A percentile compares a stretch with the other conserved stretches of the same genome.
phyloP scores from a whole-genome alignment of 2,797 vertebrate species.

The Phylloscopus collybita region DNA sequence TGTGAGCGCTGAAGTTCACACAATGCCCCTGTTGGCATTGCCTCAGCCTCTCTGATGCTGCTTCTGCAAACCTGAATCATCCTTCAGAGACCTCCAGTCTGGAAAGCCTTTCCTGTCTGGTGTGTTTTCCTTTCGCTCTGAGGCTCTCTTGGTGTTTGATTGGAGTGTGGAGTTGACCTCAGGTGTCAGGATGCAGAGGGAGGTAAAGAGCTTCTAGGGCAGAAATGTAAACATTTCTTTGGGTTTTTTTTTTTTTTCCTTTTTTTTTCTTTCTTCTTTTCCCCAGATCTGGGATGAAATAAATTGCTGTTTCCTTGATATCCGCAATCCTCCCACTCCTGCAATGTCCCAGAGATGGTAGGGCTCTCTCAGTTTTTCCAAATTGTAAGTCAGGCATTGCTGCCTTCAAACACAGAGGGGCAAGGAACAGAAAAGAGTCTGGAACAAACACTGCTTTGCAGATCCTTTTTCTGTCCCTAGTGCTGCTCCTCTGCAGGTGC shows the following conservation, averaged over 20 bases:
- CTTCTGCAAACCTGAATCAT: neutral
- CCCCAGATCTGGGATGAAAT: neutral
- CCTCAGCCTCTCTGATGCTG: neutral
- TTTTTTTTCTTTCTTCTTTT: neutral
- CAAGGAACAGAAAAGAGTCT: neutral
- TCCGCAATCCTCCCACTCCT: neutral
- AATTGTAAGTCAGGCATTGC: neutral
- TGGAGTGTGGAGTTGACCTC: neutral
- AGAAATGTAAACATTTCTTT: neutral
- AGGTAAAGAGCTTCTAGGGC: neutral
- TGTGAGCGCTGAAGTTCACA: neutral
- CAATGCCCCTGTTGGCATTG: fast-evolving
- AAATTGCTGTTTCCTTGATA: neutral
- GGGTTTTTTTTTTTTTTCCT: fast-evolving
- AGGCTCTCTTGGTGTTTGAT: neutral
- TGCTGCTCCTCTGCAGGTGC: neutral
- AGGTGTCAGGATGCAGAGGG: neutral
- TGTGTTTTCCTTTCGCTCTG: neutral
- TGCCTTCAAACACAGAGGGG: neutral
- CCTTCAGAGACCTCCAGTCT: neutral
- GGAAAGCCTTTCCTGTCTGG: neutral
- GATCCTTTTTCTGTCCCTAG: neutral
- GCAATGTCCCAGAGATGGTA: neutral
- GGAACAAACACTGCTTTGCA: neutral
- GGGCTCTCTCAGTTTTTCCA: neutral